Conservation (phyloP, 2,113 vertebrate species). For the Triplophysa dalaica region DNA sequence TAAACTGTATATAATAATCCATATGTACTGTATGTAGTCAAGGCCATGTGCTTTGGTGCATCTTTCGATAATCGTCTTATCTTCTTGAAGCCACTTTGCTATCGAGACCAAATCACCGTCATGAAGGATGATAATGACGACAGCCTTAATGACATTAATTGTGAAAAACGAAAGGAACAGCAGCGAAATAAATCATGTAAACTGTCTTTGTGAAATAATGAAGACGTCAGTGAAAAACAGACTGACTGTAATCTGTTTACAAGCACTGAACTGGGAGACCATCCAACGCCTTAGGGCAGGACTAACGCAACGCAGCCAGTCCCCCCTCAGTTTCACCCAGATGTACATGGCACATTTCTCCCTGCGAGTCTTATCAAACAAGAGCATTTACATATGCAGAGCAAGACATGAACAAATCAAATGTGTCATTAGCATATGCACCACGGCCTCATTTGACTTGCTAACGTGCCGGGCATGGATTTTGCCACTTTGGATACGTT, state of each 20-base stretch:
- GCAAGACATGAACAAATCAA: conserved; percentile 50
- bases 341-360: conserved; percentile 50
- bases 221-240: conserved; percentile 27
- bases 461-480: conserved; percentile 47
- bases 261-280: conserved; percentile 37
- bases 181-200: conserved; percentile 11
- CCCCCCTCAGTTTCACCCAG: conserved; percentile 38
- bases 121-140: neutral
- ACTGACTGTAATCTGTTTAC: conserved; percentile 35
- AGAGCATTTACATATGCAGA: conserved; percentile 52
- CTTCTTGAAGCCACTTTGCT: neutral
- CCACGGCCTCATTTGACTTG: conserved; percentile 56
- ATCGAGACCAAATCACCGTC: neutral
- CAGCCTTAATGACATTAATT: neutral
- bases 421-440: conserved; percentile 60
- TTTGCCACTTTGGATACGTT: conserved; percentile 51
- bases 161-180: conserved; percentile 19
- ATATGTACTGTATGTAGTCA: too few species aligned
- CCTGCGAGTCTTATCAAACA: conserved; percentile 45
- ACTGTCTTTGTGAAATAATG: conserved; percentile 29
- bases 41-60: neutral
- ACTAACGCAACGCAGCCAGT: conserved; percentile 29
- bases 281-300: conserved; percentile 43
- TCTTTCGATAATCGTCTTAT: too few species aligned
- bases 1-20: too few species aligned